Base-by-base conservation (phyloP, 2,797 vertebrate species). In the Acrocephalus scirpaceus region DNA sequence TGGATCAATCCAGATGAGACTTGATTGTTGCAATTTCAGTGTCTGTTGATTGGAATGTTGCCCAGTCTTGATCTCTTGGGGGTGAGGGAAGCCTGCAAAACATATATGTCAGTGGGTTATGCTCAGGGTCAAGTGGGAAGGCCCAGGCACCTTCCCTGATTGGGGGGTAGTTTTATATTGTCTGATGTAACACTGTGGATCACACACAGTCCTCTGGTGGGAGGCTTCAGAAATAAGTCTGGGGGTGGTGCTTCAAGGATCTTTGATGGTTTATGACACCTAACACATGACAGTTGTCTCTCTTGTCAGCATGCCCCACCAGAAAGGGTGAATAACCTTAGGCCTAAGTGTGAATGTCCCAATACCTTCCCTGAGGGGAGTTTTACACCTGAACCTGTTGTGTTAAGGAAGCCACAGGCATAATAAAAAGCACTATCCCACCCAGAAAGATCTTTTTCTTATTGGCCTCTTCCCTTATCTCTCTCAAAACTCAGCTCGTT, bases 331-430 rank as follows among this genome's bases (percentile, higher is more conserved):
- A 57, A 50, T 62, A 45, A 10, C 13, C 42, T 38, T 7, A 70
- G 13, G 22, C 23, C 17, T 54, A 5, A 11, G 4, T 20, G 25
- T 48, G 34, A 61, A 32, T 48, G 17, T 16, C 38, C 14, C 40
- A 45, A 4, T 38, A 45, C 32, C 10, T 64, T 15, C 23, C 23
- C 14, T 0, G 0, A 29, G 19, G 13, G 5, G 11, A 57, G 12
- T 25, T 76, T 64, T 57, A 30, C 12, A 30, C 7, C 20, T 38
- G 23, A 62, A 32, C 23, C 57, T n/a, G 10, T 15, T 38, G 10
- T 25, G 36, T 45, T 26, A 70, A 54, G 34, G 48, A 61, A 62
- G 8, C 11, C 48, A 62, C 2, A n/a, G 25, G 20, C n/a, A 7
- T 29, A 22, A 51, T 22, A 40, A 47, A 89, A 51, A 77, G 12